A percentile compares a stretch with the other conserved stretches of the same genome.
Conservation (phyloP, 2,797 vertebrate genomes). For the Pipistrellus kuhlii region DNA sequence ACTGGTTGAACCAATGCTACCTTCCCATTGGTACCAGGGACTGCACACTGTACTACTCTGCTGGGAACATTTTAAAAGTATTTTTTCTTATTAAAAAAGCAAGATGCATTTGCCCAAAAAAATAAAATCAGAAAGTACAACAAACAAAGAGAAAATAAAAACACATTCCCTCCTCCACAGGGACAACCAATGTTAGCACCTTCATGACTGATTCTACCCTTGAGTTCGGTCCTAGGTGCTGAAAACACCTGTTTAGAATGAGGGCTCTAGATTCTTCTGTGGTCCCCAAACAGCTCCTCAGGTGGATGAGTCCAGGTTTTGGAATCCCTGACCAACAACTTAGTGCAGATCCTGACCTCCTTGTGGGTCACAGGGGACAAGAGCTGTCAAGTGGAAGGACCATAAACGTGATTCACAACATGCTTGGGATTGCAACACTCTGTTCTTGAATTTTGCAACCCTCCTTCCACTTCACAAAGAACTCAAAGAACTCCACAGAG, state of each 20-base stretch:
- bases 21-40: neutral
- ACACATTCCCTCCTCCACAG: neutral
- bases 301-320: neutral
- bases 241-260: neutral
- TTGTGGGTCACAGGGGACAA: neutral
- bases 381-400: neutral
- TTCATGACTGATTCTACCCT: neutral
- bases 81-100: conserved; percentile 64
- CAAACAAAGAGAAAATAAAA: conserved; percentile 45
- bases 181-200: neutral
- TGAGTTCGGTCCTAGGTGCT: neutral
- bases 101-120: neutral
- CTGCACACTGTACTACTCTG: neutral
- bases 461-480: conserved; percentile 40
- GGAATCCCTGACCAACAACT: neutral
- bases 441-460: conserved; percentile 35
- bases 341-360: neutral
- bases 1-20: neutral
- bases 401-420: neutral
- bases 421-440: neutral
- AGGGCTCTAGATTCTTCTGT: neutral
- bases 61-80: conserved; percentile 56
- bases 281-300: neutral
- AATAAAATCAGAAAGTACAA: conserved; percentile 4
- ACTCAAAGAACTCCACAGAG: neutral